These are phyloP conservation scores for Lonchura striata DNA, from an alignment of 2,113 vertebrate genomes.

Conservation along the genomic window DNA sequence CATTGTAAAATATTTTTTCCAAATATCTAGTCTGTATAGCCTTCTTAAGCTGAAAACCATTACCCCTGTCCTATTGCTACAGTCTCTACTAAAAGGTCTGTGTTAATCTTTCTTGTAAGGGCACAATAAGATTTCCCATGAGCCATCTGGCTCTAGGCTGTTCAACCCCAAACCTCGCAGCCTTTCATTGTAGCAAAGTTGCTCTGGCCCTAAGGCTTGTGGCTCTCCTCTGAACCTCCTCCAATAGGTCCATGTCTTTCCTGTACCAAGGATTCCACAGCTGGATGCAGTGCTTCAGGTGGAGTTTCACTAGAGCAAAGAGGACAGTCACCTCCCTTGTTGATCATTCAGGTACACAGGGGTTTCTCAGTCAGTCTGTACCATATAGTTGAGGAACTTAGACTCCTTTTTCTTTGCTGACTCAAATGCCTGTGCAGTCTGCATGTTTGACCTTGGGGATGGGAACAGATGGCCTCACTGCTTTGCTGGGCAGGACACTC, in stretches of 20 bases:
- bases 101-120: neutral
- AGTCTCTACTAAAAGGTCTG: neutral
- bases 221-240: neutral
- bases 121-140: rapidly evolving
- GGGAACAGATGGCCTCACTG: neutral
- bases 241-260: neutral
- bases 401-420: neutral
- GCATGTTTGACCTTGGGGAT: neutral
- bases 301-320: neutral
- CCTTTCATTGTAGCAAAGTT: neutral
- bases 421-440: neutral
- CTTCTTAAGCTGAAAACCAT: neutral
- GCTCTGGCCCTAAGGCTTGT: neutral
- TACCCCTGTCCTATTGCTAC: rapidly evolving
- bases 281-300: neutral
- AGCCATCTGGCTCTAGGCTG: neutral
- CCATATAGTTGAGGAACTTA: neutral
- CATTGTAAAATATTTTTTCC: neutral
- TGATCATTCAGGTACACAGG: neutral
- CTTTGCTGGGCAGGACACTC: neutral
- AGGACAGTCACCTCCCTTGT: neutral
- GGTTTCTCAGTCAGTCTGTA: neutral
- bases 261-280: neutral
- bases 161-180: neutral
- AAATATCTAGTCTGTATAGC: neutral